Base-by-base conservation (phyloP, 2,888 invertebrate species). In the Idaea biselata region DNA sequence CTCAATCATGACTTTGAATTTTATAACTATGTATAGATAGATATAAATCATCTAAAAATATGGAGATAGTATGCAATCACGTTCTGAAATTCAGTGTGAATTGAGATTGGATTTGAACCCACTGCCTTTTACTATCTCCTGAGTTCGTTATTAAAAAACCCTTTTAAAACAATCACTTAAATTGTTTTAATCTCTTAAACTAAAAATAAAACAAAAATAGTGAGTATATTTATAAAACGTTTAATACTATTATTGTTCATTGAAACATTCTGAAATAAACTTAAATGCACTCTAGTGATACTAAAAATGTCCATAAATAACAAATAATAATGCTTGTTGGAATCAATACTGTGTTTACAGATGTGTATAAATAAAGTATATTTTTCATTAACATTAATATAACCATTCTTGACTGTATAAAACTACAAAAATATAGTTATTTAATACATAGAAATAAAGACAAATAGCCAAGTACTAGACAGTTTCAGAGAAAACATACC, bases 201-300 rank as follows among this genome's bases (percentile, higher is more conserved):
- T n/a, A n/a, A n/a, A 66, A 82, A 74, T 71, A 70, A 80, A 79
- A 80, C 70, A 75, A 76, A 69, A 69, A 74, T 81, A 80, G 76
- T 81, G 61, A 63, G 70, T 68, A 68, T 68, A 70, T 68, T 14
- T 78, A 82, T 79, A 81, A 83, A 86, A 77, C 69, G 84, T 56
- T 87, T 89, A 90, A 88, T 90, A 89, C 89, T 88, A 88, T 86
- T 81, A 84, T 86, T 86, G 82, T 85, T 88, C 81, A 80, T 78
- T 78, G 79, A 84, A 79, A 75, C 76, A 79, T 67, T 71, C 70
- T 74, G 65, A 71, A 68, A 67, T 25, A 65, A 82, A 82, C 78
- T 70, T 82, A 82, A 83, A 83, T 82, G 83, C 83, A 79, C 80
- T 77, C 74, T 66, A 71, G 68, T 74, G 75, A 73, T 73, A 67